phyloP scores from a whole-genome alignment of 2,113 vertebrate species.

The Epinephelus lanceolatus region DNA sequence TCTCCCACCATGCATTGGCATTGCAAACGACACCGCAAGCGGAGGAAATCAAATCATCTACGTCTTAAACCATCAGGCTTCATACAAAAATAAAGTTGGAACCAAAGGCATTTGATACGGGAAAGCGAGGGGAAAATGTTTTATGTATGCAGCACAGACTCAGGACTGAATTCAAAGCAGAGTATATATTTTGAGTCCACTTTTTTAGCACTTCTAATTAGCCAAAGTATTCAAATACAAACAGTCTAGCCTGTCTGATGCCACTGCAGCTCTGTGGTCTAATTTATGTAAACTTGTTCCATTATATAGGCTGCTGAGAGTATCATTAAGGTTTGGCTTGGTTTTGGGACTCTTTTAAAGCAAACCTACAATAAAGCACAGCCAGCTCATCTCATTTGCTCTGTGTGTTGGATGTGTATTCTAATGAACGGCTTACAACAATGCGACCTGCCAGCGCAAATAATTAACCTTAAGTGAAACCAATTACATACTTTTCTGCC shows the following conservation, averaged over 20 bases:
- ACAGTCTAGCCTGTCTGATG: constrained; percentile 77
- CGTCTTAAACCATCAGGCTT: constrained; percentile 73
- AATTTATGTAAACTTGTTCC: constrained; percentile 87
- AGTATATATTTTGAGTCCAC: constrained; percentile 59
- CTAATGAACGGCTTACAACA: constrained; percentile 88
- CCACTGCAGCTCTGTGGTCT: constrained; percentile 79
- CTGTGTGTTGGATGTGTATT: constrained; percentile 84
- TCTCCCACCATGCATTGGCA: constrained; percentile 74
- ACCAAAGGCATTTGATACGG: constrained; percentile 56
- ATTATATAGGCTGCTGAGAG: constrained; percentile 85
- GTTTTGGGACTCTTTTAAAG: constrained; percentile 73
- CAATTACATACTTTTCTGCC: constrained; percentile 85
- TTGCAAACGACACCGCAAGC: constrained; percentile 59
- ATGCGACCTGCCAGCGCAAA: constrained; percentile 86
- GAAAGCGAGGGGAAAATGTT: constrained; percentile 67
- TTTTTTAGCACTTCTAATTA: constrained; percentile 82
- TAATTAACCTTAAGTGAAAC: constrained; percentile 88
- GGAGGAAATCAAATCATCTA: constrained; percentile 71
- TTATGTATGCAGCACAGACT: constrained; percentile 64
- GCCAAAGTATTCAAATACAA: constrained; percentile 76
- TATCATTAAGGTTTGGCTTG: constrained; percentile 82
- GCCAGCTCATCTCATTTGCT: constrained; percentile 84
- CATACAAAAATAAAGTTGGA: constrained; percentile 70
- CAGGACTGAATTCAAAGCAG: constrained; percentile 58
- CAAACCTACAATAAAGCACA: constrained; percentile 77